Base-by-base conservation (phyloP, 2,797 vertebrate species). In the Alosa sapidissima region DNA sequence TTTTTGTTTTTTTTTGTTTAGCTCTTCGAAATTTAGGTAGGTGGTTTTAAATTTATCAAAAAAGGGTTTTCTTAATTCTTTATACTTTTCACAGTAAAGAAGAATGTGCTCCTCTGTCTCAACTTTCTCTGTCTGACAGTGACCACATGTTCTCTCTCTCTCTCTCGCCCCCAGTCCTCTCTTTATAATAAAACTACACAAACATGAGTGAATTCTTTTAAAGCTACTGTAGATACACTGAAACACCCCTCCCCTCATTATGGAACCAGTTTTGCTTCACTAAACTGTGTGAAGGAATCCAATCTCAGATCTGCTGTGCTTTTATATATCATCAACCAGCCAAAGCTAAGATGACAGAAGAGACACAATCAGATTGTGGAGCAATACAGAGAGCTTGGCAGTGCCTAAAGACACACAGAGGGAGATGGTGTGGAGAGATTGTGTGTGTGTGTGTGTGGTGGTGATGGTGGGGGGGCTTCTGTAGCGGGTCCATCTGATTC, bases 321-420 rank as follows among this genome's bases (percentile, higher is more conserved):
- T 55, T 5, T 62, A 62, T 24, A 62, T 1, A 24, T 62, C 58
- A 62, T 62, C 58, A 62, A 2, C 8, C 7, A 10, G 58, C 58
- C n/a, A 24, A 10, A 2, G 58, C 58, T 24, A n/a, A 62, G 58
- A 62, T 62, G 21, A 21, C 21, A 62, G n/a, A 60, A 24, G 58
- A 24, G 58, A 1, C 4, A 9, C 21, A 24, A 62, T 62, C n/a
- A 62, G n/a, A 24, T 62, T 62, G 13, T 24, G 58, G 58, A 5
- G n/a, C 21, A 9, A 62, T n/a, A 24, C n/a, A 62, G 58, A 62
- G 58, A 62, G 58, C 21, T 62, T 24, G n/a, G 58, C 21, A 24
- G 58, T 62, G 58, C 21, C 58, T 62, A 62, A 62, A 62, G 58
- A 62, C n/a, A n/a, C 58, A 62, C 58, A 62, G 58, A 24, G 58